Evolutionary conservation across 2,797 vertebrate genomes (phyloP).

Genomic region (Leucoraja ocellata): DNA sequence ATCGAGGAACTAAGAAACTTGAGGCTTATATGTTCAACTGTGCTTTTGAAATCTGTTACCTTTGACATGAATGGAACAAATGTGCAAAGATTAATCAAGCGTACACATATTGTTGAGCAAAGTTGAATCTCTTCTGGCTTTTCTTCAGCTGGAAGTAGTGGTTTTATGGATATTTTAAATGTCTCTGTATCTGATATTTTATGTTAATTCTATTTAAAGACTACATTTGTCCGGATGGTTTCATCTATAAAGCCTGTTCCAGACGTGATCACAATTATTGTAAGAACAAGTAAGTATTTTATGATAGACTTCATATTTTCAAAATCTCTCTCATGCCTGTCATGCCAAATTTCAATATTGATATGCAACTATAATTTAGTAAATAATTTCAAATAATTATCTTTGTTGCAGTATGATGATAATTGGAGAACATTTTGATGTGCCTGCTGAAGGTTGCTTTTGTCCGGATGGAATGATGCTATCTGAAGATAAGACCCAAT

Average conservation of each 20-base stretch:
- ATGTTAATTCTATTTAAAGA: not conserved
- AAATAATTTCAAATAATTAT: not conserved
- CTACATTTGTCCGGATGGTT: not conserved
- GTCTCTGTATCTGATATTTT: not conserved
- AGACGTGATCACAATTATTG: not conserved
- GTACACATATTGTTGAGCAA: no score
- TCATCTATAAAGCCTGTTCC: not conserved
- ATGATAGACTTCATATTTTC: not conserved
- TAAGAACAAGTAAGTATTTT: conserved; percentile 6
- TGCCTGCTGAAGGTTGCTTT: not conserved
- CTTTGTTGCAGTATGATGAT: not conserved
- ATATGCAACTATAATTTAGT: not conserved
- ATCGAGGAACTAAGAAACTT: no score
- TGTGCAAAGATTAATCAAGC: no score
- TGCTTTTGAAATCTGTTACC: no score
- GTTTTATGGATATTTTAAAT: not conserved
- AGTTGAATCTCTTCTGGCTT: no score
- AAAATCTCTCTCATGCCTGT: not conserved
- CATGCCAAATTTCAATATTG: not conserved
- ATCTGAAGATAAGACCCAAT: not conserved
- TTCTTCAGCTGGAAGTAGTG: no score
- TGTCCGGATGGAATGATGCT: not conserved
- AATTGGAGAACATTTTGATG: not conserved
- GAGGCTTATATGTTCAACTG: no score
- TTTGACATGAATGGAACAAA: no score